Evolutionary conservation across 2,113 vertebrate genomes (phyloP).

Genomic region (Oryzias curvinotus): DNA sequence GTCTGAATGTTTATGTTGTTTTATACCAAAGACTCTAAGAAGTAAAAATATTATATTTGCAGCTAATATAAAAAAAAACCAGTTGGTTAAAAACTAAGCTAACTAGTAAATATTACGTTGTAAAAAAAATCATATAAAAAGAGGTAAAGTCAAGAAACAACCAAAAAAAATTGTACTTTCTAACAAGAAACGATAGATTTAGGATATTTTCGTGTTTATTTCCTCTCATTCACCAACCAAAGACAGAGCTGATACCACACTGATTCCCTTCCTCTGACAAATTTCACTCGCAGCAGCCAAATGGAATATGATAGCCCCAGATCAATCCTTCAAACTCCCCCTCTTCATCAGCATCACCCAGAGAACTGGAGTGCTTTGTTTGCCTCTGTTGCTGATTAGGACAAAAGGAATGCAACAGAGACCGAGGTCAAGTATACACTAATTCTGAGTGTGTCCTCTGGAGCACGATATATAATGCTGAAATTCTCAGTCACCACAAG

Average conservation of each 20-base stretch:
- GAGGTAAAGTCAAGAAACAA: too few species aligned
- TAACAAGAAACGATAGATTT: conserved; percentile 8
- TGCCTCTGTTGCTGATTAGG: conserved; percentile 30
- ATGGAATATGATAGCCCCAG: conserved; percentile 27
- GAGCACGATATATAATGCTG: conserved; percentile 31
- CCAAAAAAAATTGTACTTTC: background rate
- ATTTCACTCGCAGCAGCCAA: conserved; percentile 20
- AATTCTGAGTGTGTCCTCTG: conserved; percentile 40
- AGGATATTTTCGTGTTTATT: background rate
- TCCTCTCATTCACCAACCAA: background rate
- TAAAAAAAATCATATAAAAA: too few species aligned
- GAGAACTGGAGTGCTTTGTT: conserved; percentile 27
- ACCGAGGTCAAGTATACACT: conserved; percentile 44
- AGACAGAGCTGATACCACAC: conserved; percentile 25
- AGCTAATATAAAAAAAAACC: too few species aligned
- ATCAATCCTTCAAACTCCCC: conserved; percentile 26
- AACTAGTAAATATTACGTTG: too few species aligned
- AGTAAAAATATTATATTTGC: too few species aligned
- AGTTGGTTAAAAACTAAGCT: too few species aligned
- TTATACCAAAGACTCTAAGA: too few species aligned
- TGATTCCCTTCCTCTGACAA: conserved; percentile 33
- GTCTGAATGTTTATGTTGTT: background rate
- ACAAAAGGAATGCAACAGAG: conserved; percentile 45
- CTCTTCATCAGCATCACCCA: conserved; percentile 14
- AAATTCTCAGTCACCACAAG: conserved; percentile 4